These are phyloP conservation scores for Dendrocincla fuliginosa DNA, from an alignment of 2,797 vertebrate genomes.

Conservation along the genomic window DNA sequence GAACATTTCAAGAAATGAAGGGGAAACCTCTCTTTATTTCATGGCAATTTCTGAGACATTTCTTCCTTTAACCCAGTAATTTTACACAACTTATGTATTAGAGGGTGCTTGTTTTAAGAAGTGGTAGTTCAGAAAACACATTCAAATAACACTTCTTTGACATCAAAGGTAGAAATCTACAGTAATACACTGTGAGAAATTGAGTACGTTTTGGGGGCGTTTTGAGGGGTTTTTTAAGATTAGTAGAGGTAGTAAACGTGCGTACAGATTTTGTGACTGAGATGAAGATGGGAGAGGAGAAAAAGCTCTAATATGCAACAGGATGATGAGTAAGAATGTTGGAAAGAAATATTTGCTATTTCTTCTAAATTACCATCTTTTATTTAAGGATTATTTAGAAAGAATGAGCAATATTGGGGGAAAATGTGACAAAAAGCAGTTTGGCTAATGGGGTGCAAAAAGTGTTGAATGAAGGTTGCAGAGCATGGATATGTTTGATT, in stretches of 20 bases:
- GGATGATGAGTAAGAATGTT: background rate
- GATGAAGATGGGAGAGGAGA: background rate
- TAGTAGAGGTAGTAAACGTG: background rate
- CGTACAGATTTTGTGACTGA: background rate
- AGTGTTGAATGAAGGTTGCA: background rate
- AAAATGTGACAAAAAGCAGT: background rate
- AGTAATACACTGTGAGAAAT: background rate
- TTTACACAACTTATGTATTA: background rate
- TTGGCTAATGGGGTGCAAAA: background rate
- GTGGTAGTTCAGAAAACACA: background rate
- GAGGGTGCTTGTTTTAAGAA: background rate
- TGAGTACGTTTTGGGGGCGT: background rate
- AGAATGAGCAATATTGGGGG: rapidly evolving
- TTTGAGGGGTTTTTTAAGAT: background rate
- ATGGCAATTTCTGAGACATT: background rate
- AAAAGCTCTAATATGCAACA: background rate
- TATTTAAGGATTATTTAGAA: background rate
- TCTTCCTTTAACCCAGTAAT: background rate
- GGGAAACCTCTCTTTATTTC: background rate
- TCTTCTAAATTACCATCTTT: background rate
- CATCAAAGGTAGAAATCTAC: background rate
- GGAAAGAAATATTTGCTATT: background rate
- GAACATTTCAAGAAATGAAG: background rate
- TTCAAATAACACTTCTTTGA: background rate
- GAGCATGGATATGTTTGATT: background rate